Base-by-base conservation (phyloP, 1,140 invertebrate species). In the Drosophila repleta region DNA sequence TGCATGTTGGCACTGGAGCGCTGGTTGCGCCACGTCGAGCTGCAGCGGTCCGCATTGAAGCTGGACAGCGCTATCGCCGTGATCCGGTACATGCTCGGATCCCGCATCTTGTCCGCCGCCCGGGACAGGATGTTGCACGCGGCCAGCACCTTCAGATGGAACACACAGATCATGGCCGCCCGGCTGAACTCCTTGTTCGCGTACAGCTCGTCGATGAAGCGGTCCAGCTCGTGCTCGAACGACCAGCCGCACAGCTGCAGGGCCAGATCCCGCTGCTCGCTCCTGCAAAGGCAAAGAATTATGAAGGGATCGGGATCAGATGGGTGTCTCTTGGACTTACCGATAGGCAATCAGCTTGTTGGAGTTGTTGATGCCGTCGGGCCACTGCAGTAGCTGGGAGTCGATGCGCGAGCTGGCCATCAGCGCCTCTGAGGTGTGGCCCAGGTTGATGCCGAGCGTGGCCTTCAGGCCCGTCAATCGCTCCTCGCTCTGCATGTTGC, bases 1-100 rank as follows among this genome's bases (percentile, higher is more conserved):
- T 96, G 95, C 72, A 93, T 92, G 67, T 94, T 93, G 2, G 96
- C 94, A 37, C 93, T 93, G 1, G 93, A 93, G 84, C 97, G 98
- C 71, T 95, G 95, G 93, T 96, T 96, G 62, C 94, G 93, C 96
- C 97, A 99, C 85, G 97, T 93, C 2, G 95, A 95, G 79, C 94
- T 95, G 29, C 90, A 94, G 94, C 93, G 92, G 85, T 98, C 96
- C 73, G 97, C 96, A 41, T 95, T 96, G 92, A 96, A 97, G 20
- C 96, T 97, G 21, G 97, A 96, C 53, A 98, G 90, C n/a, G 97
- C 97, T 94, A 98, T 97, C 17, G 97, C 97, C 13, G 98, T 96
- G 49, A 97, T 95, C 41, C 93, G 92, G 60, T 93, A 91, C 83
- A 92, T 90, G 60, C 90, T 92, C 6, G 90, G 81, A 69, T 92